Evolutionary conservation across 1,140 invertebrate genomes (phyloP), one percentile per base, ranked within the genome.

Genomic region (Pararge aegeria): DNA sequence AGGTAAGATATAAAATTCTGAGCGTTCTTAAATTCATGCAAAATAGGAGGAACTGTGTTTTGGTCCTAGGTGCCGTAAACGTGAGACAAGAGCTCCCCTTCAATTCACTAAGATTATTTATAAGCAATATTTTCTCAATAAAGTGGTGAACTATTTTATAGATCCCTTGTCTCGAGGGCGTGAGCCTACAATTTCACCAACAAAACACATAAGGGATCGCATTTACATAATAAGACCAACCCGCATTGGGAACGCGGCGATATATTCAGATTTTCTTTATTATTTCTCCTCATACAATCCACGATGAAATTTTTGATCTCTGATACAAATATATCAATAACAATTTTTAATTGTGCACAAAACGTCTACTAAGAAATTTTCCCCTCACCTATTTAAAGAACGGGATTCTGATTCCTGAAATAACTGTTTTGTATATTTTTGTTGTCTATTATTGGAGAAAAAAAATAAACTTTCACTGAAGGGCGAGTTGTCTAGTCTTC

Each of bases 141-240:
- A 55, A 64, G 34, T 64, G 52, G 40, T 55, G 34, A 70, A 67
- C 60, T 67, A 68, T 64, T 57, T 57, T 60, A 67, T 68, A 56
- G 46, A 55, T 46, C 51, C 27, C 40, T 30, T 13, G 30, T 63
- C 37, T 56, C 48, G 44, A 27, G 46, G 16, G 52, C 38, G 52
- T 52, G 21, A 44, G 54, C 29, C 51, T 49, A 74, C 73, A 81
- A 74, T 80, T 80, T 86, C 77, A 82, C 76, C 73, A 77, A 76
- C 78, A 82, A 73, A 80, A 80, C 76, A 86, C 73, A 77, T 73
- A 74, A 71, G 74, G 70, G 73, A 73, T 80, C 72, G 49, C 63
- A 86, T 86, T 86, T 83, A 78, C 76, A 81, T 83, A 86, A 83
- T 83, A 76, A 75, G 60, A 68, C 64, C 59, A 65, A 64, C 72